These are phyloP conservation scores for Cancer borealis DNA, from an alignment of 2,888 invertebrate genomes.

Conservation along the genomic window DNA sequence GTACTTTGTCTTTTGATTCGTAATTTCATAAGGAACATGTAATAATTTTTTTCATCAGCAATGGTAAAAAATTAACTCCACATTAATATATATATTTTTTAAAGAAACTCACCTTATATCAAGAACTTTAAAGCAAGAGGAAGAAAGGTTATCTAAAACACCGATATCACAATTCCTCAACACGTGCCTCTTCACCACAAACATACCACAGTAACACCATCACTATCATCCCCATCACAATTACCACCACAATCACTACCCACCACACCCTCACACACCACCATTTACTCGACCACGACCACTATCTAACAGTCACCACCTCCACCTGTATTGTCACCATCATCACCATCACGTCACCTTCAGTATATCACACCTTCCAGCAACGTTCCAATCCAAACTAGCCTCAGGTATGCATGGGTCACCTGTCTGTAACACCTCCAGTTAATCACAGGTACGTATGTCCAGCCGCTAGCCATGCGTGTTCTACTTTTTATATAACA, in stretches of 20 bases:
- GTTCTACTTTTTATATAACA: background rate
- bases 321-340: background rate
- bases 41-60: too few species aligned
- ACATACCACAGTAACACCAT: background rate
- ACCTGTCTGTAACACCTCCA: background rate
- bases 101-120: too few species aligned
- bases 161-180: background rate
- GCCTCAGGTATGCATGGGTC: background rate
- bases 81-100: too few species aligned
- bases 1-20: too few species aligned
- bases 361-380: background rate
- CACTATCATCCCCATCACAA: background rate
- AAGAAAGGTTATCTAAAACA: background rate
- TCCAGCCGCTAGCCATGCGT: background rate
- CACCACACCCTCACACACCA: background rate
- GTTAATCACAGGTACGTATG: background rate
- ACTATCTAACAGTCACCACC: background rate
- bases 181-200: background rate
- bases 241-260: background rate
- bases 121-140: background rate
- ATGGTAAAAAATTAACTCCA: too few species aligned
- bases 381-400: background rate
- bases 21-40: too few species aligned
- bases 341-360: background rate
- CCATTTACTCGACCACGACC: background rate